Evolutionary conservation across 1,140 invertebrate species (phyloP).

Genomic region (Drosophila orosa): DNA sequence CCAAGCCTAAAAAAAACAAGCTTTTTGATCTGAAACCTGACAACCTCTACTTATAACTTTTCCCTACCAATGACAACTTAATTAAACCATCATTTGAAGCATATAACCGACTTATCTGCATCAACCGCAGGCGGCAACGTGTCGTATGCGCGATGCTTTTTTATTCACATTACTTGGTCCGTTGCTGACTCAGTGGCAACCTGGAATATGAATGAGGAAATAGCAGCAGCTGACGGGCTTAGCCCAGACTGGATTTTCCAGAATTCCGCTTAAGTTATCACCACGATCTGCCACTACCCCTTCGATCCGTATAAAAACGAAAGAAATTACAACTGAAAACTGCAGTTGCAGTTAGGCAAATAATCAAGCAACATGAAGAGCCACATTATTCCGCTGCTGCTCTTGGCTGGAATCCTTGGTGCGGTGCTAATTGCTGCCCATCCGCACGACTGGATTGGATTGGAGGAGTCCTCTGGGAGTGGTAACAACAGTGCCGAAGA

Average conservation of each 20-base stretch:
- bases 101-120: neutral
- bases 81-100: slow-evolving; percentile 1
- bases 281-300: neutral
- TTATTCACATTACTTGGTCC: neutral
- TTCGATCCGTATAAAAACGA: slow-evolving; percentile 28
- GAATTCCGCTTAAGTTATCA: slow-evolving; percentile 6
- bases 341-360: slow-evolving; percentile 18
- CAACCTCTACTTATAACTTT: too few species aligned
- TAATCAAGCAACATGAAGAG: slow-evolving; percentile 28
- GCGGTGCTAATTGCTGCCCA: slow-evolving; percentile 10
- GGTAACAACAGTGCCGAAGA: slow-evolving; percentile 38
- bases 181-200: slow-evolving; percentile 16
- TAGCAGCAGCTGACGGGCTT: slow-evolving; percentile 1
- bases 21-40: neutral
- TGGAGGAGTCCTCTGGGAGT: slow-evolving; percentile 4
- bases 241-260: slow-evolving; percentile 32
- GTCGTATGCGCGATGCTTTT: slow-evolving; percentile 38
- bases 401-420: slow-evolving; percentile 11
- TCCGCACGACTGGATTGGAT: slow-evolving; percentile 2
- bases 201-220: slow-evolving; percentile 34
- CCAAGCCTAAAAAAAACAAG: neutral
- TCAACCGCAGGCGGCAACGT: slow-evolving; percentile 8
- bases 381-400: neutral
- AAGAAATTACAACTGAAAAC: slow-evolving; percentile 3
- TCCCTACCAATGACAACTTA: neutral